Percentiles rank a stretch among this genome's conserved stretches.
Evolutionary conservation across 2,113 vertebrate species (phyloP).

Genomic region (Grammomys dolichurus): DNA sequence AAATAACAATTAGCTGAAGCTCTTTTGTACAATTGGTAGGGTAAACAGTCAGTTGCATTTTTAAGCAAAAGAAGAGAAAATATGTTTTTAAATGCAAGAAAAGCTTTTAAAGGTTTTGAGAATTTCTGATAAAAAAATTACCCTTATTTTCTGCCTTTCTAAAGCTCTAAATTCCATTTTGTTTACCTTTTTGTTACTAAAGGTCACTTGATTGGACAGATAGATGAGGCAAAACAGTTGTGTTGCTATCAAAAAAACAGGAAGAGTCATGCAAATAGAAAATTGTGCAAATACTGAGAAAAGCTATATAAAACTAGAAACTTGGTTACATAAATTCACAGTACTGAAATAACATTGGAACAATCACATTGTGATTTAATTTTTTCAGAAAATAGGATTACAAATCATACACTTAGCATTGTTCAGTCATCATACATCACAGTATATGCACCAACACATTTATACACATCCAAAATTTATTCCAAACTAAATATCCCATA

Average conservation of each 20-base stretch:
- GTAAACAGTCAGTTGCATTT: constrained; percentile 45
- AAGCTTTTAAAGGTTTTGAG: background rate
- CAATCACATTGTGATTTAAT: background rate
- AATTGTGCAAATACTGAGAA: background rate
- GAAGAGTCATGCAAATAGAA: background rate
- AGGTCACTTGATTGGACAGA: constrained; percentile 21
- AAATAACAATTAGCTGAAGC: constrained; percentile 7
- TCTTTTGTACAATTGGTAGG: background rate
- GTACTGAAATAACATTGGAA: background rate
- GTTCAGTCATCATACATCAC: background rate
- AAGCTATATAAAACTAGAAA: background rate
- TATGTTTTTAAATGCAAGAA: background rate
- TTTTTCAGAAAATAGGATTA: background rate
- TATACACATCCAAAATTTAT: background rate
- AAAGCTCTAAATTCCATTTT: background rate
- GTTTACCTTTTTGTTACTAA: background rate
- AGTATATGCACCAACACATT: background rate
- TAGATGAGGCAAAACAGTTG: background rate
- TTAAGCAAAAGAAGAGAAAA: background rate
- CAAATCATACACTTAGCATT: background rate
- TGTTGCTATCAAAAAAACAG: background rate
- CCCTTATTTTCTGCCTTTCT: background rate
- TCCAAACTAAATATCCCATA: background rate
- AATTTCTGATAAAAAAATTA: background rate
- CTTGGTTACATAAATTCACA: background rate